These are phyloP conservation scores for Pandemis corylana DNA, from an alignment of 2,888 invertebrate species.

Conservation along the genomic window DNA sequence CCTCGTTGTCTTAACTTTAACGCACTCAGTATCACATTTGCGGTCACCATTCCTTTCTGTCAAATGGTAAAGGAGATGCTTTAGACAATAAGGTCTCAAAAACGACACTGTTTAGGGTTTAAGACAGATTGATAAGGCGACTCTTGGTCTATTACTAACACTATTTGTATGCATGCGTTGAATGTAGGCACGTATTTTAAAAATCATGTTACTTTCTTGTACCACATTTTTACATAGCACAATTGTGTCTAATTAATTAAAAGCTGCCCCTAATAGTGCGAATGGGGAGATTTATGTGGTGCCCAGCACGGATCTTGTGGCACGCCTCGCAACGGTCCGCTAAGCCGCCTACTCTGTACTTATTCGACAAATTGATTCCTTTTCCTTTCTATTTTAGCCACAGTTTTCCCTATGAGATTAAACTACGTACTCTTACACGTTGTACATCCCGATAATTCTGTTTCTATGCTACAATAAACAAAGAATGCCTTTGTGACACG, in stretches of 20 bases:
- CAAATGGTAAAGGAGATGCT: too few relatives aligned
- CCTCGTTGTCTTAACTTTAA: too few relatives aligned
- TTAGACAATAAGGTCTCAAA: too few relatives aligned
- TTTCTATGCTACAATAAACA: constrained; percentile 12
- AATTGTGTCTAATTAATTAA: background rate
- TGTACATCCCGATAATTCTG: constrained; percentile 11
- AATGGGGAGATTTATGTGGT: constrained; percentile 8
- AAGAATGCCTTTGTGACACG: constrained; percentile 16
- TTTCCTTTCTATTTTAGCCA: background rate
- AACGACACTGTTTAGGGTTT: too few relatives aligned
- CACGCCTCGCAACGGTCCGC: background rate
- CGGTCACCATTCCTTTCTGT: too few relatives aligned
- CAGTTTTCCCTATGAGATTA: background rate
- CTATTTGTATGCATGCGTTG: too few relatives aligned
- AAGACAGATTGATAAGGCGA: too few relatives aligned
- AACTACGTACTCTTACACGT: background rate
- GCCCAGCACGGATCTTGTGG: background rate
- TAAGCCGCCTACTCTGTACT: constrained; percentile 8
- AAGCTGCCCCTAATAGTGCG: background rate
- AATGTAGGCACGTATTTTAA: too few relatives aligned
- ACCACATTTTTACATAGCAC: background rate
- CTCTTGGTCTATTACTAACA: too few relatives aligned
- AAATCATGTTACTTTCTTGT: too few relatives aligned
- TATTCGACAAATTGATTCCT: constrained; percentile 12
- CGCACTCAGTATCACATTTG: too few relatives aligned